Evolutionary conservation across 2,888 invertebrate species (phyloP), one percentile per base, ranked within the genome.

Genomic region (Xanthia icteritia): DNA sequence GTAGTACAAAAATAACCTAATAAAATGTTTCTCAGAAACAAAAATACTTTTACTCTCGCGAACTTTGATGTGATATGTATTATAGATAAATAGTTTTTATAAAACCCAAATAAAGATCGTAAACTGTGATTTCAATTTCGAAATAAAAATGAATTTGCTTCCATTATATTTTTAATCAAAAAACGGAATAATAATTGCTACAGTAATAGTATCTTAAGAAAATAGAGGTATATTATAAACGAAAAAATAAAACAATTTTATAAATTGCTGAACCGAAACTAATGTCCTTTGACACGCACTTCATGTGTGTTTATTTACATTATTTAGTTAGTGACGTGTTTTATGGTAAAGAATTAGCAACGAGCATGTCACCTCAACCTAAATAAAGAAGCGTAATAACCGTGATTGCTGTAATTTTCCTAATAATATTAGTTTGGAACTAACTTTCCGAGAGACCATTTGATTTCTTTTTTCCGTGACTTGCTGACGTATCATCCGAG

Each of bases 381-480:
- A 65, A 74, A 79, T 69, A 79, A 78, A 77, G 70, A 63, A 76
- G 51, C 39, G 76, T 85, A 85, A 76, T 68, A 67, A 72, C n/a
- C 60, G 54, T 85, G 85, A 89, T 86, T 84, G 77, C 78, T 77
- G 77, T 84, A 82, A 85, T 87, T 88, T 86, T 78, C 77, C 27
- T 86, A 86, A 87, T 82, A 82, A 81, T 79, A 83, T 79, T 68
- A 85, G 73, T 85, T 85, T 81, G 74, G 36, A 79, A 82, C 68
- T 77, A 84, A 84, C 60, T 79, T 86, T 77, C 67, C 73, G 56
- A 82, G 82, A 88, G 68, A 79, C 51, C 48, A 85, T 90, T 88
- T 87, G 81, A 89, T 91, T 88, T 89, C 68, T 86, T 84, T 88
- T 89, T 89, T 86, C 82, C 87, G 85, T 86, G 88, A 87, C 87